Evolutionary conservation across 2,797 vertebrate species (phyloP), one percentile per base, ranked within the genome.

Genomic region (Pygocentrus nattereri): DNA sequence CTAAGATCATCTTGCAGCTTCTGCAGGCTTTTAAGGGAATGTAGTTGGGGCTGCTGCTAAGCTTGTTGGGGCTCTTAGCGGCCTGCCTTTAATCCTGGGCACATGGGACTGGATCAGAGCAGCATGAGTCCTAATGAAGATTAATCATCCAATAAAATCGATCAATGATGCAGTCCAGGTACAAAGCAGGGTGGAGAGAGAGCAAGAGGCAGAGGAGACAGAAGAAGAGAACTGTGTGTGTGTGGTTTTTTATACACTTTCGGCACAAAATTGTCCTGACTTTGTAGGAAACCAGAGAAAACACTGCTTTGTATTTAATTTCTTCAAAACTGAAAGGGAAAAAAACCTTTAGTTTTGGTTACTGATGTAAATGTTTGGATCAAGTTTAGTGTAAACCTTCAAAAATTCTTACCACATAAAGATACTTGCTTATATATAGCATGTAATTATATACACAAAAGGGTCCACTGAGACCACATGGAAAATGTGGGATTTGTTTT

Each of bases 61-160:
- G 80, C 70, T 82, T 82, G 8, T 16, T 65, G 49, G 67, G 30
- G 69, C 30, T 71, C 84, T 67, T 86, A 77, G 68, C 13, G 50
- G 71, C 54, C 83, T 74, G 72, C 11, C 77, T 82, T 78, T 87
- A 85, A 82, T 85, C 79, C 81, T 71, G 74, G 56, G 82, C 27
- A 86, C 74, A 79, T 1, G 88, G 86, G 85, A 85, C 81, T 78
- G 80, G 87, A 91, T 92, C 91, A 90, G 89, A 89, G 80, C 77
- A 64, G 73, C 87, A 86, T 89, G 81, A 87, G 86, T 82, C 64
- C 89, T 93, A 94, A 94, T 93, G 90, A 92, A 93, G 93, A 94
- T 88, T 84, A 92, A 93, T 93, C 89, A 90, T 91, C 91, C 89
- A 82, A 88, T 90, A 88, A 85, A 91, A 90, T 89, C 84, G 77